These are phyloP conservation scores for Campoplex capitator DNA, from an alignment of 2,888 invertebrate genomes.

Conservation along the genomic window DNA sequence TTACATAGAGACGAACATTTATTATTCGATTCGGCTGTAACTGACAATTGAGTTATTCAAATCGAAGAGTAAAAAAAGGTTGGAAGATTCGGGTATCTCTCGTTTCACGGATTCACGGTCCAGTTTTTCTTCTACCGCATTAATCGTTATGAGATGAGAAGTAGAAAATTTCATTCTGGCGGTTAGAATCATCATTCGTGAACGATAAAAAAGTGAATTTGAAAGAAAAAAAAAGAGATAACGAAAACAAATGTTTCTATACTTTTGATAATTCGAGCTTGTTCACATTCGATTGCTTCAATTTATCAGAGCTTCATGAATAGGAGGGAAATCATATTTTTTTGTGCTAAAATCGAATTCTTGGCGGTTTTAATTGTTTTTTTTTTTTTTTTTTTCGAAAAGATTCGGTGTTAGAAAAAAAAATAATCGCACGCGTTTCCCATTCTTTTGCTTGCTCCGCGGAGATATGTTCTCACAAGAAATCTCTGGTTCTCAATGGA, in stretches of 20 bases:
- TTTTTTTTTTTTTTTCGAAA: background rate
- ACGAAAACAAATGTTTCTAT: too few relatives aligned
- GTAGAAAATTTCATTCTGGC: background rate
- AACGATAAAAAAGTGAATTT: background rate
- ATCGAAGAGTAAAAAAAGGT: slow-evolving; percentile 15
- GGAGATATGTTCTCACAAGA: background rate
- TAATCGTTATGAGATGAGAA: background rate
- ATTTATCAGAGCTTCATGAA: background rate
- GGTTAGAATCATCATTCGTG: background rate
- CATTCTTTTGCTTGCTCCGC: background rate
- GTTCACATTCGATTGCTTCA: background rate
- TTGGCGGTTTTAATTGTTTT: background rate
- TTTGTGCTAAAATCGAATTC: background rate
- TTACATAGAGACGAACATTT: background rate
- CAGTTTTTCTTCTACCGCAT: background rate
- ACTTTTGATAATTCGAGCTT: background rate
- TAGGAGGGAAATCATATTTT: background rate
- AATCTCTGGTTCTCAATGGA: background rate
- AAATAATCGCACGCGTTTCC: background rate
- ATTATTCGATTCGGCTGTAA: slow-evolving; percentile 25
- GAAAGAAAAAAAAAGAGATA: too few relatives aligned
- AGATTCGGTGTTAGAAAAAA: background rate
- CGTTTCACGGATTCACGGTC: background rate
- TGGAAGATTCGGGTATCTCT: too few relatives aligned
- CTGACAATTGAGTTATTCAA: slow-evolving; percentile 12